A percentile compares a stretch with the other conserved stretches of the same genome.
Evolutionary conservation across 2,888 invertebrate species (phyloP).

Genomic region (Eumacrocentrus americanus): DNA sequence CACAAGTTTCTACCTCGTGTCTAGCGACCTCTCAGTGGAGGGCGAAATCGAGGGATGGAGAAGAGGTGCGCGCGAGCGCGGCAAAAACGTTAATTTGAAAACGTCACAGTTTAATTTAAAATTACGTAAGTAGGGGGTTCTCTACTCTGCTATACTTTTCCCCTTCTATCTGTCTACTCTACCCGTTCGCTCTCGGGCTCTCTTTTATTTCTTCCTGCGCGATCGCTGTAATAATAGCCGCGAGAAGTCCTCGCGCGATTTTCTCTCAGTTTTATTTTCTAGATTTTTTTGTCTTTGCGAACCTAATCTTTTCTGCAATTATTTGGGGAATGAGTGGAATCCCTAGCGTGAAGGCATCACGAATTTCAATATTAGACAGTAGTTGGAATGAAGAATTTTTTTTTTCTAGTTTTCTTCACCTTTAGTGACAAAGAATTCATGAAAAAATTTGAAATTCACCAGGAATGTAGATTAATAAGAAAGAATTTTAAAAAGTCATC

Average conservation of each 20-base stretch:
- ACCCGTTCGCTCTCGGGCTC: conserved; percentile 15
- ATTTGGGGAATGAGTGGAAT: conserved; percentile 48
- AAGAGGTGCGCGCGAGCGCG: conserved; percentile 31
- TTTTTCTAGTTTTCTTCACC: no score
- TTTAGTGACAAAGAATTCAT: no score
- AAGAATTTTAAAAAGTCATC: no score
- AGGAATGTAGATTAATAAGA: no score
- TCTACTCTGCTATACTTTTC: conserved; percentile 29
- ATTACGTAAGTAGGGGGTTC: conserved; percentile 56
- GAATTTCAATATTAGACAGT: not conserved
- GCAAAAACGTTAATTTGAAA: conserved; percentile 62
- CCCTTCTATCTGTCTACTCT: conserved; percentile 36
- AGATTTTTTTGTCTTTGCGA: conserved; percentile 22
- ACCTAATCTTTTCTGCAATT: conserved; percentile 41
- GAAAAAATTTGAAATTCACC: no score
- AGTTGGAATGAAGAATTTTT: not conserved
- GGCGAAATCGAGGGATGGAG: conserved; percentile 43
- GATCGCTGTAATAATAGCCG: conserved; percentile 50
- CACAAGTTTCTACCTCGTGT: conserved; percentile 57
- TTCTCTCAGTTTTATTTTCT: conserved; percentile 26
- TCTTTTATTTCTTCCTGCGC: conserved; percentile 31
- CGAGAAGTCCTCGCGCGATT: conserved; percentile 35
- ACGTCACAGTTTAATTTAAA: conserved; percentile 61
- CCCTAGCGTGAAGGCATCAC: conserved; percentile 15
- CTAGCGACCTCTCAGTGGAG: conserved; percentile 47